Conservation (phyloP, 1,140 invertebrate species). For the Thereuonema tuberculata region DNA sequence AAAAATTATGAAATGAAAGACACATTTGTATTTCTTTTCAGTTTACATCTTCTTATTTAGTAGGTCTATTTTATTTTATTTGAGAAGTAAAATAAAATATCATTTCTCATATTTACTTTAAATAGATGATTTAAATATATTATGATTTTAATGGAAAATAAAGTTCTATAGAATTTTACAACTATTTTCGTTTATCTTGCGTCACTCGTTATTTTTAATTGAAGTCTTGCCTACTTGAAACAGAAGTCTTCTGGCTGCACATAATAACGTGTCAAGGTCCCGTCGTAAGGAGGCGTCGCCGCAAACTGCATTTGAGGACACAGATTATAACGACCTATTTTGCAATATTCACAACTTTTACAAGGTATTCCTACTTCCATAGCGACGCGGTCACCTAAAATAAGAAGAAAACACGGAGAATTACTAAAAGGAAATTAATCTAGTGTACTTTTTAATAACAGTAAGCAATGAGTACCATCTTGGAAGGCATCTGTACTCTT, state of each 20-base stretch:
- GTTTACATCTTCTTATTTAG: no score
- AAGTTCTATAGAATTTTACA: no score
- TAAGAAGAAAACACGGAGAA: no score
- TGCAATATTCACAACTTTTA: slow-evolving; percentile 66
- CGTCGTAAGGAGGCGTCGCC: slow-evolving; percentile 78
- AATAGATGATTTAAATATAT: not conserved
- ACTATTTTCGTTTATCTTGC: no score
- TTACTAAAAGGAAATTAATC: not conserved
- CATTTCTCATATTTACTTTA: not conserved
- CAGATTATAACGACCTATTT: slow-evolving; percentile 75
- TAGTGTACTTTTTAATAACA: slow-evolving; percentile 6
- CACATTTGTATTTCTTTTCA: no score
- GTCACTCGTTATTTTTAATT: no score
- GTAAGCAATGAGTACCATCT: no score
- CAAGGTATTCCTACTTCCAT: slow-evolving; percentile 88
- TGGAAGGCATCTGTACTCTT: not conserved
- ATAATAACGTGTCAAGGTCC: slow-evolving; percentile 69
- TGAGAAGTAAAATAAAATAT: not conserved
- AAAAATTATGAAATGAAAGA: no score
- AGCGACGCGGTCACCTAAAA: slow-evolving; percentile 71
- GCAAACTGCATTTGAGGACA: slow-evolving; percentile 74
- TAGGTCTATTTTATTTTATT: not conserved
- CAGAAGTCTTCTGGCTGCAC: slow-evolving; percentile 87
- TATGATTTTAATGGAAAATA: no score
- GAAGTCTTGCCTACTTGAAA: slow-evolving; percentile 65